These are phyloP conservation scores for Muscicapa adusta DNA, from an alignment of 2,113 vertebrate genomes.

Conservation along the genomic window DNA sequence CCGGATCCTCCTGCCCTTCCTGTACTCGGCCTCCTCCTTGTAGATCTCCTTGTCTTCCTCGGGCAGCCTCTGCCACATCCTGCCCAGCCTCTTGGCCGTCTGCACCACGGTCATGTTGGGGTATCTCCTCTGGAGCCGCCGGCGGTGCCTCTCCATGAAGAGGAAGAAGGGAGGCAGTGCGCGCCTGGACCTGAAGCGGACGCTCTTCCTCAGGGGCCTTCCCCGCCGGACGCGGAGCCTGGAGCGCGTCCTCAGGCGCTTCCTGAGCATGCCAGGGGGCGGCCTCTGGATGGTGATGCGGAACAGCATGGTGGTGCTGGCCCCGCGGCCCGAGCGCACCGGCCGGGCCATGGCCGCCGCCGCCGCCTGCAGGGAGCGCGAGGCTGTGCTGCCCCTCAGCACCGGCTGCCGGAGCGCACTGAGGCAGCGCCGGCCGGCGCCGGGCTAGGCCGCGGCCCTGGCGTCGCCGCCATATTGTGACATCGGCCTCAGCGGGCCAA, in stretches of 20 bases:
- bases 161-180: background rate
- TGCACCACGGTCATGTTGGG: background rate
- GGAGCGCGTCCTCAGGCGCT: background rate
- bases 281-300: background rate
- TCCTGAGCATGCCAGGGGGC: fast-evolving
- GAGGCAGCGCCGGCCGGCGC: fast-evolving
- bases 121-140: background rate
- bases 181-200: background rate
- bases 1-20: background rate
- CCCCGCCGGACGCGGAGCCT: background rate
- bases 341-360: background rate
- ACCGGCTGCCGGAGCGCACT: background rate
- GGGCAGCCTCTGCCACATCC: background rate
- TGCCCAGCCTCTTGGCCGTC: background rate
- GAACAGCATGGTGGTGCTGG: background rate
- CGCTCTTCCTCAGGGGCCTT: background rate
- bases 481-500: fast-evolving
- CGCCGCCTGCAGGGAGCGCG: too few relatives aligned
- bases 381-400: background rate
- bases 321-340: background rate
- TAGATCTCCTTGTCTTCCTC: fast-evolving
- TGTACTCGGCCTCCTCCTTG: background rate
- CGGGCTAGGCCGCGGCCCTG: fast-evolving
- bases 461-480: fast-evolving
- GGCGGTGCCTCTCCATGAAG: background rate